A percentile compares a stretch with the other conserved stretches of the same genome.
phyloP scores from a whole-genome alignment of 2,888 invertebrate species.

The Andrena bicolor region DNA sequence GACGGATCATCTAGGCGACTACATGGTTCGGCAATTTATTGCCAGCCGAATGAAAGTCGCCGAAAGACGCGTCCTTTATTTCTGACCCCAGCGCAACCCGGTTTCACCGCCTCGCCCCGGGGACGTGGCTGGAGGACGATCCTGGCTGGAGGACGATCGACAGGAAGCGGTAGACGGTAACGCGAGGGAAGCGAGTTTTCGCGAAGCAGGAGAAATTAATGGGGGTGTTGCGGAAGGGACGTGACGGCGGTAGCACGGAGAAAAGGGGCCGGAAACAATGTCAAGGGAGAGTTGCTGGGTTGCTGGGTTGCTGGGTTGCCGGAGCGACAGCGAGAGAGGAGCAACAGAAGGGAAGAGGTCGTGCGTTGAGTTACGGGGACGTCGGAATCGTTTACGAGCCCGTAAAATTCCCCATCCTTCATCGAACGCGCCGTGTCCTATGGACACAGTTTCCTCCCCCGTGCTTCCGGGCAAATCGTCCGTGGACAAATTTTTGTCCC shows the following conservation, averaged over 20 bases:
- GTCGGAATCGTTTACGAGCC: constrained; percentile 74
- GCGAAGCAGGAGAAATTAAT: constrained; percentile 37
- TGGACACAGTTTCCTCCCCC: constrained; percentile 29
- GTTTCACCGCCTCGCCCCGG: no score
- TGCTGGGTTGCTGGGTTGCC: not conserved
- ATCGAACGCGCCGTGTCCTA: constrained; percentile 38
- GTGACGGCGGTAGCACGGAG: not conserved
- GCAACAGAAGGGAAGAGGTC: constrained; percentile 20
- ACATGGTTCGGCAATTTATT: not conserved
- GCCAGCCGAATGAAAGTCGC: not conserved
- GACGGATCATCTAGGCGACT: constrained; percentile 1
- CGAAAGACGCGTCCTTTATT: not conserved
- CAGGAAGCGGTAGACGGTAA: not conserved
- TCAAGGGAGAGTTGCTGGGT: constrained; percentile 19
- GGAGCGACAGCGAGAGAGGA: constrained; percentile 24
- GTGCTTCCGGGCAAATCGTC: constrained; percentile 28
- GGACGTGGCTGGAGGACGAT: not conserved
- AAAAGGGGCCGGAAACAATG: constrained; percentile 3
- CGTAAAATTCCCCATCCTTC: constrained; percentile 74
- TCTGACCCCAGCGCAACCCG: not conserved
- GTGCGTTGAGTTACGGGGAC: constrained; percentile 71
- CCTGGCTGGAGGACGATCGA: not conserved
- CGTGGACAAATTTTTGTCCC: constrained; percentile 31
- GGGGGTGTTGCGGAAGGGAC: constrained; percentile 18
- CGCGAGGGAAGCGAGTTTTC: not conserved